Base-by-base conservation (phyloP, 2,113 vertebrate species). In the Cyprinus carpio region DNA sequence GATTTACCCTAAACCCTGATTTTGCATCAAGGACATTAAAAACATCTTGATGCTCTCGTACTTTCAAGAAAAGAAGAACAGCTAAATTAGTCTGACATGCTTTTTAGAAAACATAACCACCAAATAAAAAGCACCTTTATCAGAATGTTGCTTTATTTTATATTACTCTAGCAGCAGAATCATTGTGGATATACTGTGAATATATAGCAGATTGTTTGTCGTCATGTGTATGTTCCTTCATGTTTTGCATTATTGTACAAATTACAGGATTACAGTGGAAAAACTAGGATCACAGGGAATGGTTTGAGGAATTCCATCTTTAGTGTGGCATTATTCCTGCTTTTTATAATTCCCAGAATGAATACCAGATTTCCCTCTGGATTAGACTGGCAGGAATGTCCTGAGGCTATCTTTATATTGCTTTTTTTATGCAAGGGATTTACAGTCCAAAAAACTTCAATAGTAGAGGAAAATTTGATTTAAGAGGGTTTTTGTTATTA, bases 351-450 rank as follows among this genome's bases (percentile, higher is more conserved):
- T 86, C 43, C 13, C 54, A 46, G 6, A 40, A 71, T 80, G 81
- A 27, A 51, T 88, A 37, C 25, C 62, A 60, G 81, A 84, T 88
- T 60, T 81, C 65, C 15, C 18, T 83, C 4, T 16, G 75, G 27
- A 25, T 51, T 54, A 46, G 27, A 75, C 65, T 29, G 56, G 18
- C 77, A 25, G 77, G 77, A 84, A 58, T 43, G 80, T 84, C 82
- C 76, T 25, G 69, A 58, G 84, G 60, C 51, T 16, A 43, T 54
- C 67, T 84, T 77, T 81, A 67, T 86, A 82, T 84, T 69, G 80
- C 58, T 78, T 71, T 20, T 37, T 83, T 75, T 75, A 78, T 84
- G 54, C 29, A 23, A 65, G 71, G 74, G 56, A 54, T 88, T 76
- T 86, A 23, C 49, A 18, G 54, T 79, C 65, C 56, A 78, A 51